phyloP scores from a whole-genome alignment of 2,888 invertebrate genomes.

The Meiosimyza decipiens region DNA sequence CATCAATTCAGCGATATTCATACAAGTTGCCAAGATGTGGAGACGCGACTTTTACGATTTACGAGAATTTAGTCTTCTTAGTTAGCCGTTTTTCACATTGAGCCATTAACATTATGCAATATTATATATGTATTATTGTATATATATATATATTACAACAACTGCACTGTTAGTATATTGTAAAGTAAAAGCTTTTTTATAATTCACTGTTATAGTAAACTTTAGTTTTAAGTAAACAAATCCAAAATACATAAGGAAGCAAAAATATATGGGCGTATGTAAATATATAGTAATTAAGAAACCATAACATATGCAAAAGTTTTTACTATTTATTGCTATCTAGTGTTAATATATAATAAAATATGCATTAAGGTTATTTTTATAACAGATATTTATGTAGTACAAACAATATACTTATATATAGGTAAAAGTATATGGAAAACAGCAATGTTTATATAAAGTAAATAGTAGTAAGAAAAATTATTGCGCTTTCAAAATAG shows the following conservation, averaged over 20 bases:
- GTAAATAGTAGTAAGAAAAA: slow-evolving; percentile 12
- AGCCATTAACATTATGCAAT: background rate
- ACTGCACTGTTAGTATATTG: slow-evolving; percentile 27
- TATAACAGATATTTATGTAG: background rate
- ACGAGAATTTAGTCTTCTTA: too few relatives aligned
- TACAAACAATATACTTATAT: background rate
- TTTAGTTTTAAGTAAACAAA: background rate
- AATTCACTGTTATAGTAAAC: too few relatives aligned
- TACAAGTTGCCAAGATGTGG: too few relatives aligned
- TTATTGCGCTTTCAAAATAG: slow-evolving; percentile 28
- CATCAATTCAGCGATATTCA: too few relatives aligned
- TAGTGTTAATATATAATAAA: too few relatives aligned
- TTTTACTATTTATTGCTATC: too few relatives aligned
- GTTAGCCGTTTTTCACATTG: too few relatives aligned
- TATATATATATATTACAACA: slow-evolving; percentile 9
- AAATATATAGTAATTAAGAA: too few relatives aligned
- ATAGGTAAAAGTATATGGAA: background rate
- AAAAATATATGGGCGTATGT: too few relatives aligned
- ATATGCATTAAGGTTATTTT: slow-evolving; percentile 6
- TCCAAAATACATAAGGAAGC: too few relatives aligned
- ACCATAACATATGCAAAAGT: too few relatives aligned
- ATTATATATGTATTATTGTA: background rate
- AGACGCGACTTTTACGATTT: too few relatives aligned
- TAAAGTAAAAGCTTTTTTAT: background rate
- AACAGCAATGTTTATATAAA: slow-evolving; percentile 3